These are phyloP conservation scores for Cinara cedri DNA, from an alignment of 2,888 invertebrate species.

Conservation along the genomic window DNA sequence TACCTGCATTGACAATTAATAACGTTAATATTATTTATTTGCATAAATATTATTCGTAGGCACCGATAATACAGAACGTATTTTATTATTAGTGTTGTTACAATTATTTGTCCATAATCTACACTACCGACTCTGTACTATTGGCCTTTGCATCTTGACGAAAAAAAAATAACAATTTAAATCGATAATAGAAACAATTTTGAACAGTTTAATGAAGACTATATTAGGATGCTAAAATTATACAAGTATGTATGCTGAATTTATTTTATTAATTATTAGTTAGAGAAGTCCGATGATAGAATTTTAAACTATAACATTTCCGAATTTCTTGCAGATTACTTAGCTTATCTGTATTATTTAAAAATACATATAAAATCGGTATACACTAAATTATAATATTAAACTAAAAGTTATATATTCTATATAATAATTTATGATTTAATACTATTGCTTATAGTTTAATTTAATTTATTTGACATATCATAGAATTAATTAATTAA, in stretches of 20 bases:
- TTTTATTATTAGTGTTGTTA: conserved; percentile 36
- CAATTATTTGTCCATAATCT: conserved; percentile 31
- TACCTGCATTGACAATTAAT: conserved; percentile 13
- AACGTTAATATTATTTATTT: conserved; percentile 15
- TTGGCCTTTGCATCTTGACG: conserved; percentile 8
- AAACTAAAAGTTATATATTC: too few relatives aligned
- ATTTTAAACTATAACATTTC: too few relatives aligned
- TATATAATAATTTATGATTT: too few relatives aligned
- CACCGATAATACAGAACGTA: not conserved
- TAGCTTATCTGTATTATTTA: too few relatives aligned
- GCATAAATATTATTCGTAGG: not conserved
- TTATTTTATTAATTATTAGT: too few relatives aligned
- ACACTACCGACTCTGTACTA: not conserved
- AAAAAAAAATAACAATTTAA: conserved; percentile 12
- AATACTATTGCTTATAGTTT: too few relatives aligned
- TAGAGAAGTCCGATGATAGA: too few relatives aligned
- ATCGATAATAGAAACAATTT: conserved; percentile 3
- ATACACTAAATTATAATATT: too few relatives aligned
- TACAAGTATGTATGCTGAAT: not conserved
- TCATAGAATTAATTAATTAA: too few relatives aligned
- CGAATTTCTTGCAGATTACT: too few relatives aligned
- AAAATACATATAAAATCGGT: too few relatives aligned
- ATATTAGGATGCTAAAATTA: not conserved
- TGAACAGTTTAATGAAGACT: conserved; percentile 8
- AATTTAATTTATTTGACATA: too few relatives aligned